Base-by-base conservation (phyloP, 2,888 invertebrate genomes). In the Drosophila meridiana region DNA sequence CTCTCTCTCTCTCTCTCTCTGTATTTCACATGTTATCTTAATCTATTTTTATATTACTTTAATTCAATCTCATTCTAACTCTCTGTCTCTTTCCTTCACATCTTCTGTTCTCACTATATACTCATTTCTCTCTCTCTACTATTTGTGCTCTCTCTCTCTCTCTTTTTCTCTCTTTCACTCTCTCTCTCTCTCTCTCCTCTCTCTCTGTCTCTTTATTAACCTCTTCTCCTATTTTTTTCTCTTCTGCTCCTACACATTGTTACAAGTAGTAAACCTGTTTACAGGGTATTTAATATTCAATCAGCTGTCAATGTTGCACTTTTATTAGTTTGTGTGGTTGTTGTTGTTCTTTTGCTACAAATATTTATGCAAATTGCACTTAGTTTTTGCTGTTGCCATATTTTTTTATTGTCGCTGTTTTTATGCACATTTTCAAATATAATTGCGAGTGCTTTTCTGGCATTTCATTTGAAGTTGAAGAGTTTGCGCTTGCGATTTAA, bases 401-500 rank as follows among this genome's bases (percentile, higher is more conserved):
- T 81, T 87, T 84, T 83, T 85, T 83, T 79, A 76, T 76, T 78
- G 78, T 78, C 76, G 79, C 69, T 66, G 76, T 66, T 77, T 60
- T 58, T 74, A 69, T 80, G 86, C 83, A 85, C 86, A 83, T 74
- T 85, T 85, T 85, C 85, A 79, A 87, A 85, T 87, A 87, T 85
- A 85, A 85, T 85, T 85, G 87, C 87, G 73, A 79, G 73, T 69
- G 80, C 79, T 82, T 82, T 79, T 79, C 71, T 78, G 84, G 86
- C 79, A 87, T 87, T 84, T 82, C 85, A 82, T 82, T 83, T 77
- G 78, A 78, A 77, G 78, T 83, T 79, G 79, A 79, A 85, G 86
- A 81, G 86, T 79, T 85, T 85, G 83, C 88, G 79, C 84, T 76
- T 77, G 80, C 85, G 85, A 85, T 86, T 83, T 85, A 85, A 85